phyloP scores from a whole-genome alignment of 2,113 vertebrate species.

The Triplophysa siluroides region DNA sequence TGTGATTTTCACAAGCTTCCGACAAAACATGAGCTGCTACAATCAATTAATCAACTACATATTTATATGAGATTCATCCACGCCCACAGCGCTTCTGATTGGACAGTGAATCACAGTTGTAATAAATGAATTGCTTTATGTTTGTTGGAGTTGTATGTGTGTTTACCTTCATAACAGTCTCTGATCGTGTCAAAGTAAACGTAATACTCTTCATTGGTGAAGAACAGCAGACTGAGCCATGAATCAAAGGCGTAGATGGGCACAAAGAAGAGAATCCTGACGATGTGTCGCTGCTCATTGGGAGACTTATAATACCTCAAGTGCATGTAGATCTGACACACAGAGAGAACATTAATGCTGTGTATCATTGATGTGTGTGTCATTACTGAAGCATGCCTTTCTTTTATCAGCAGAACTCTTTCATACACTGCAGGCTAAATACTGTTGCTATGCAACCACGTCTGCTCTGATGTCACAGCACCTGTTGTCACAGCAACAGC shows the following conservation, averaged over 20 bases:
- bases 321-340: constrained; percentile 95
- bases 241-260: constrained; percentile 98
- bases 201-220: constrained; percentile 99
- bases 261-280: constrained; percentile 97
- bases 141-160: background rate
- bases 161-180: constrained; percentile 96
- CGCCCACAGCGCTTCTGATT: too few species aligned
- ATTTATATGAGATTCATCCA: too few species aligned
- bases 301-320: constrained; percentile 95
- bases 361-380: constrained; percentile 16
- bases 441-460: constrained; percentile 66
- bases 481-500: constrained; percentile 67
- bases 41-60: too few species aligned
- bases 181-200: constrained; percentile 96
- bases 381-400: background rate
- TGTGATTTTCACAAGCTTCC: too few species aligned
- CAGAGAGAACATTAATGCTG: background rate
- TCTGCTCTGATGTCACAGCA: constrained; percentile 57
- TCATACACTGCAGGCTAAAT: constrained; percentile 40
- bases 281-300: constrained; percentile 94
- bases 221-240: constrained; percentile 98
- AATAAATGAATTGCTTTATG: too few species aligned
- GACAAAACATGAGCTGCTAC: too few species aligned
- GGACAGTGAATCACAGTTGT: too few species aligned
- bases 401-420: constrained; percentile 51